These are phyloP conservation scores for Xiphorhynchus elegans DNA, from an alignment of 2,113 vertebrate species.

Conservation along the genomic window DNA sequence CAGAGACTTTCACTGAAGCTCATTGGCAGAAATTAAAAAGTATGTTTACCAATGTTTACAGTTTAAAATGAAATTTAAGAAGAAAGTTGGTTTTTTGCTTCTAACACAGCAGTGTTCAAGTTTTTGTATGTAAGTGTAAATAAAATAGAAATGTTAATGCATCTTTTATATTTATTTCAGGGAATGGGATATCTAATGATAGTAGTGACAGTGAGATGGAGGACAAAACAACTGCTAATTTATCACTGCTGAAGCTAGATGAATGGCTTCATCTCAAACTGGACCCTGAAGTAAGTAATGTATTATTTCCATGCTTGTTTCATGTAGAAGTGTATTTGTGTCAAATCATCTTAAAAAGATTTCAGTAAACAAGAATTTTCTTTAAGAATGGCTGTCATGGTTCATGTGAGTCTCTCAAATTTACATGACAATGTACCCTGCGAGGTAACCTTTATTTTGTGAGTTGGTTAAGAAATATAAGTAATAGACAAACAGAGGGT, in stretches of 20 bases:
- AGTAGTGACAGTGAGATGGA: slow-evolving; percentile 90
- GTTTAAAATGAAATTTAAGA: not conserved
- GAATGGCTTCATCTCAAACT: slow-evolving; percentile 89
- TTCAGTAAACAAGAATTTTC: not conserved
- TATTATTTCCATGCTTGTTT: not conserved
- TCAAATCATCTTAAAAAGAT: not conserved
- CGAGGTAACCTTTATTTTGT: not conserved
- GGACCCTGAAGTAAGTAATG: slow-evolving; percentile 82
- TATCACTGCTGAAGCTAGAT: slow-evolving; percentile 84
- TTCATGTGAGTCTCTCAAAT: not conserved
- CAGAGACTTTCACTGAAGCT: not conserved
- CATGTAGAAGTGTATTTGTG: not conserved
- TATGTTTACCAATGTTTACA: not conserved
- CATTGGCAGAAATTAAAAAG: not conserved
- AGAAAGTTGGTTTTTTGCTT: not conserved
- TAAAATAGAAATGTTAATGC: not conserved
- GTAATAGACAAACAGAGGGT: not conserved
- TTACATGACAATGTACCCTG: not conserved
- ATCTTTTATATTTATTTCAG: slow-evolving; percentile 45
- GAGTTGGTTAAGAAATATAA: not conserved
- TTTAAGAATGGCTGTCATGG: not conserved
- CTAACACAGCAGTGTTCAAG: not conserved
- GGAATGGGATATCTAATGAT: slow-evolving; percentile 69
- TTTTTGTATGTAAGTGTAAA: not conserved
- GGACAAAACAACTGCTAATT: slow-evolving; percentile 71